Evolutionary conservation across 2,797 vertebrate species (phyloP), one percentile per base, ranked within the genome.

Genomic region (Halcyon badia): DNA sequence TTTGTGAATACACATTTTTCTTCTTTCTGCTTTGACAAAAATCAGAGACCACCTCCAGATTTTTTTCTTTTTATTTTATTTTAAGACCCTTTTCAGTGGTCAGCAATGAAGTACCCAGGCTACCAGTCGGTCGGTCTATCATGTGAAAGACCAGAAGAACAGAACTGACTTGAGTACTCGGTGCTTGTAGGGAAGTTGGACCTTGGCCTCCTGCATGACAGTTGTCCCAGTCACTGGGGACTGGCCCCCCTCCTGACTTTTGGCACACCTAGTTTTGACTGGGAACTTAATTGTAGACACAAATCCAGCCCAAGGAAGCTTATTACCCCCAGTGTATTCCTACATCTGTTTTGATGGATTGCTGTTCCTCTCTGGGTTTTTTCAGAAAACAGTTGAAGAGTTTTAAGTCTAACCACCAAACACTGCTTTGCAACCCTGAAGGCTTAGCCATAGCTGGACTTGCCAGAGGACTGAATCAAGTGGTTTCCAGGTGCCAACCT

Each of bases 61-160:
- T 11, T 33, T 33, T 33, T 62, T 62, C 35, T 49, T 49, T 49
- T 26, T 25, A 9, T 26, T 26, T 26, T 25, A 25, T 15, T 24
- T 62, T 20, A 3, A 83, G 66, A 5, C 4, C 2, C 5, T 41
- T 76, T 6, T 41, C 18, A 35, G 13, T 57, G 33, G 4, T 82
- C 54, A 70, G 49, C 58, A 85, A 21, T 35, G 0, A 86, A 61
- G 18, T 57, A 35, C 19, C 39, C 5, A 6, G 48, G 22, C 24
- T 10, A 70, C 16, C 26, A 13, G 30, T 17, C 1, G 0, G 8
- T 48, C 11, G 0, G 8, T 48, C 11, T 54, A 1, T 64, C 19
- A 16, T 10, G 14, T 42, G 30, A 31, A 31, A 69, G 28, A 42
- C 60, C 16, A 62, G 80, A 83, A 87, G 33, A 87, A 22, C 30